Evolutionary conservation across 2,888 invertebrate genomes (phyloP), one percentile per base, ranked within the genome.

Genomic region (Coelopa pilipes): DNA sequence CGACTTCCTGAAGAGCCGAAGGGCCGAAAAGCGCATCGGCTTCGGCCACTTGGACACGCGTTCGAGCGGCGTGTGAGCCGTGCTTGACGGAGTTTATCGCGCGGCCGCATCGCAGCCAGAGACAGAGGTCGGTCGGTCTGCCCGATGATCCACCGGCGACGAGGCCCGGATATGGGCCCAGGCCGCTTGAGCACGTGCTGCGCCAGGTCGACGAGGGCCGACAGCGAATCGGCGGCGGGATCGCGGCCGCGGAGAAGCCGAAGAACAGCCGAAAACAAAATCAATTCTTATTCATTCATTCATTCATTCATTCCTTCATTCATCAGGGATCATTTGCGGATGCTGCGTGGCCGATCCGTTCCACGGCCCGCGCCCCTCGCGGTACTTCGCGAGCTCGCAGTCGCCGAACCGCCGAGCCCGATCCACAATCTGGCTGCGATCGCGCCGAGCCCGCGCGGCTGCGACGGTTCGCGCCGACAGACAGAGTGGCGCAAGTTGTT

Each of bases 261-360:
- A 49, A 57, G 45, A 60, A 53, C 24, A 71, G 45, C n/a, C 10
- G 1, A 7, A 67, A 47, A 66, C 19, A 47, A 67, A 74, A 70
- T 74, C 66, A 70, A 74, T 70, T 66, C 66, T 74, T 59, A 68
- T 70, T 15, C 59, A 47, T 63, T 70, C 74, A 74, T 74, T 74
- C 74, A 34, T 34, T 34, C 34, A 34, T 7, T n/a, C n/a, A n/a
- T n/a, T n/a, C n/a, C n/a, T 34, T 7, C 34, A 34, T 34, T 34
- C 34, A 74, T 70, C 63, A 65, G 68, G 62, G 57, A 21, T 24
- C 70, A 70, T 57, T 70, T 70, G 66, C 70, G 66, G 65, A 57
- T 70, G 70, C 74, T 74, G 70, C 67, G 60, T 74, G 72, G 73
- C 70, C 81, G 80, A 79, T 79, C 76, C 83, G 11, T 24, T 67